A percentile compares a stretch with the other conserved stretches of the same genome.
These are phyloP conservation scores for Platysternon megacephalum DNA, from an alignment of 2,113 vertebrate species.

Conservation along the genomic window DNA sequence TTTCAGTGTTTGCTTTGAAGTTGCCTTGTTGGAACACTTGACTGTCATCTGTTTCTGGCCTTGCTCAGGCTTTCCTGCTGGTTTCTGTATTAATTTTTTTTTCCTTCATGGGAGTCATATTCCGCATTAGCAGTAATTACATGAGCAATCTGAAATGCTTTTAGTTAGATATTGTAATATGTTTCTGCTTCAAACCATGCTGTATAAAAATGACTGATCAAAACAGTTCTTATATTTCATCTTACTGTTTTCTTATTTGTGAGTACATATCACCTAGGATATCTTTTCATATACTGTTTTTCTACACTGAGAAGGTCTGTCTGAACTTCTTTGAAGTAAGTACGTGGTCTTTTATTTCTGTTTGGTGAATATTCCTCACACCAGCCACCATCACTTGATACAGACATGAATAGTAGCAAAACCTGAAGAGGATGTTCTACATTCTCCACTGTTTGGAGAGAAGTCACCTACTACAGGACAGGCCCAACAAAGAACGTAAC, in stretches of 20 bases:
- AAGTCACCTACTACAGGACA: not conserved
- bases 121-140: not conserved
- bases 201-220: not conserved
- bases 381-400: not conserved
- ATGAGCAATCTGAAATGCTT: not conserved
- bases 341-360: not conserved
- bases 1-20: not conserved
- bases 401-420: not conserved
- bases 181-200: not conserved
- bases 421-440: not conserved
- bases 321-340: not conserved
- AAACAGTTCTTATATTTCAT: not conserved
- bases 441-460: not conserved
- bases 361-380: fast-evolving
- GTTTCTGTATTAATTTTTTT: not conserved
- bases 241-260: not conserved
- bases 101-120: not conserved
- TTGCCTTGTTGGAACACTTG: not conserved
- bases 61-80: not conserved
- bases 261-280: not conserved
- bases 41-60: not conserved
- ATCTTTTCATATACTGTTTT: not conserved
- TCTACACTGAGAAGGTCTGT: not conserved
- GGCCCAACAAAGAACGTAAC: no score
- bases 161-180: not conserved